phyloP scores from a whole-genome alignment of 2,113 vertebrate genomes.

The Lepus timidus region DNA sequence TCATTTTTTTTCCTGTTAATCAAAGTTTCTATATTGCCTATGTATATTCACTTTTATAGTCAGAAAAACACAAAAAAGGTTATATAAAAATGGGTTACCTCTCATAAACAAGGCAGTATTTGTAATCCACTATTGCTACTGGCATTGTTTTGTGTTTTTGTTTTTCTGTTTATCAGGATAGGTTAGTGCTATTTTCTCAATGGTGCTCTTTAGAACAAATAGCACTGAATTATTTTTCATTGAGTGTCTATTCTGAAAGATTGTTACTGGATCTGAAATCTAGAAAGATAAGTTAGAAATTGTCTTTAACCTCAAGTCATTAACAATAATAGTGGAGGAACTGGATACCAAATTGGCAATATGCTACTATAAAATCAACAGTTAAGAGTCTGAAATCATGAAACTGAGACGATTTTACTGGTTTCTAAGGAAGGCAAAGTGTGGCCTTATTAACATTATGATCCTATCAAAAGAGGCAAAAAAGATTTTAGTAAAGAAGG shows the following conservation, averaged over 20 bases:
- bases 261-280: not conserved
- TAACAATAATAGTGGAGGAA: not conserved
- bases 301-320: not conserved
- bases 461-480: not conserved
- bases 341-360: not conserved
- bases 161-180: not conserved
- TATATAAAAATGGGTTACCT: slow-evolving; percentile 23
- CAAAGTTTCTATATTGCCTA: not conserved
- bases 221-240: slow-evolving; percentile 14
- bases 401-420: not conserved
- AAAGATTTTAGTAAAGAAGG: not conserved
- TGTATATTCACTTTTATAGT: not conserved
- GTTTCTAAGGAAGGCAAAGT: not conserved
- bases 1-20: not conserved
- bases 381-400: not conserved
- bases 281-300: slow-evolving; percentile 7
- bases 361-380: not conserved
- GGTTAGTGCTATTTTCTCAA: not conserved
- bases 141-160: not conserved
- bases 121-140: not conserved
- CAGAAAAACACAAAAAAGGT: not conserved
- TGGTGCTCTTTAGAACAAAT: not conserved
- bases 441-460: not conserved
- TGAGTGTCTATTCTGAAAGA: not conserved
- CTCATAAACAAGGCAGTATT: not conserved